Base-by-base conservation (phyloP, 1,140 invertebrate genomes). In the Zaprionus vittiger region DNA sequence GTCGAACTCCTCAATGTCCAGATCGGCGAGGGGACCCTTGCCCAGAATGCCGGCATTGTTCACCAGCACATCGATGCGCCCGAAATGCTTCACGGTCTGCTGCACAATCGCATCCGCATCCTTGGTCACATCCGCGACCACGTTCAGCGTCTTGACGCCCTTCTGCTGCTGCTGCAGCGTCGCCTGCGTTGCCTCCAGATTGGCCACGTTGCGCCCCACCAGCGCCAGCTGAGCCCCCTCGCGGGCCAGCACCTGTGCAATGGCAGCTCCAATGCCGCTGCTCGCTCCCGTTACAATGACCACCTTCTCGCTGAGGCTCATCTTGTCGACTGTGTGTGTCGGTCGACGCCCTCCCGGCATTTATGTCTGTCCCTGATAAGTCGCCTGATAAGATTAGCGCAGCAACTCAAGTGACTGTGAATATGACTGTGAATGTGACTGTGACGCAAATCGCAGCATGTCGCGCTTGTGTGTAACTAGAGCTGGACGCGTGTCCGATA, bases 21-120 rank as follows among this genome's bases (percentile, higher is more conserved):
- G 94, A 87, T 96, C 96, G 28, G 98, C 91, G 59, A 97, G 97
- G 4, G 94, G 94, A 34, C 97, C 91, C 6, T 20, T 66, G 34
- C 79, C 83, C 47, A 98, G 91, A 61, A 97, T 95, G 12, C 98
- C 98, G 56, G 97, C 98, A 94, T 97, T 97, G 92, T 99, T 99
- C 0, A 99, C 94, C 47, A 98, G 92, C 31, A 97, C 94, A 93
- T 97, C 96, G 17, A 97, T 93, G 91, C 95, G 94, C 2, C 96
- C 96, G 91, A 95, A 97, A 73, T 96, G 94, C 62, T 95, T 93
- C 2, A 97, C 93, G 0, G 96, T 96, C 9, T 94, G 94, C 24
- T 97, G 94, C 0, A 98, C 90, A 56, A 98, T 95, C 2, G 94
- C 94, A 80, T 96, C 96, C n/a, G 92, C 93, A 91, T 98, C 97